These are phyloP conservation scores for Heteropelma amictum DNA, from an alignment of 2,888 invertebrate genomes.

Conservation along the genomic window DNA sequence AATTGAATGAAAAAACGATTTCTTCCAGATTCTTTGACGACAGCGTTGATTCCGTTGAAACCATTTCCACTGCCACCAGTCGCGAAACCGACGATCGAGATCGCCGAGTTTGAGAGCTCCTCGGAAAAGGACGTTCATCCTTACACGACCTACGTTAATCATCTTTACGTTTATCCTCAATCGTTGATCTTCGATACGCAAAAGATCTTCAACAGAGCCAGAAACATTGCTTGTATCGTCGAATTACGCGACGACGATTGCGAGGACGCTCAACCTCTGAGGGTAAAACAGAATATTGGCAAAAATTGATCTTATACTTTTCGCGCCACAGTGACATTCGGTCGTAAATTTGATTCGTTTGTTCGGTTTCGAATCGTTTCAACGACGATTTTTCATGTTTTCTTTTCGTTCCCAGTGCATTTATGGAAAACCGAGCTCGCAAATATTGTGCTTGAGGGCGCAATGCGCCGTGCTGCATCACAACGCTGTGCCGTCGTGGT, in stretches of 20 bases:
- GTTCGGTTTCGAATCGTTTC: neutral
- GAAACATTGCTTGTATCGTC: slow-evolving; percentile 95
- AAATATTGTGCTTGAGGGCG: slow-evolving; percentile 83
- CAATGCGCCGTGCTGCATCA: slow-evolving; percentile 93
- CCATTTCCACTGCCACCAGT: slow-evolving; percentile 91
- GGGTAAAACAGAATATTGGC: slow-evolving; percentile 79
- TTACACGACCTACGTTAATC: slow-evolving; percentile 91
- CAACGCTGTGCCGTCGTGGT: slow-evolving; percentile 92
- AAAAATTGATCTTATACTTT: neutral
- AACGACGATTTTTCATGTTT: neutral
- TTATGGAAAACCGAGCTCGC: slow-evolving; percentile 85
- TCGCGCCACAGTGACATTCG: neutral
- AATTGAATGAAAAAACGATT: neutral
- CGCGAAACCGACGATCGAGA: slow-evolving; percentile 87
- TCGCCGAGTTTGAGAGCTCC: slow-evolving; percentile 88
- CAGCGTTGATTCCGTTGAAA: slow-evolving; percentile 89
- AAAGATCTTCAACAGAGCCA: slow-evolving; percentile 93
- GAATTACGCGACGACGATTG: slow-evolving; percentile 92
- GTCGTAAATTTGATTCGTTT: neutral
- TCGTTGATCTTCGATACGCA: slow-evolving; percentile 93
- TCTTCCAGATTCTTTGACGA: slow-evolving; percentile 88
- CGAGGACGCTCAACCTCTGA: slow-evolving; percentile 84
- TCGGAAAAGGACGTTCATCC: slow-evolving; percentile 87
- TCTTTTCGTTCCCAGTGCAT: slow-evolving; percentile 83
- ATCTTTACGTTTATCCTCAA: slow-evolving; percentile 95